Conservation (phyloP, 2,888 invertebrate species). For the Allacma fusca region DNA sequence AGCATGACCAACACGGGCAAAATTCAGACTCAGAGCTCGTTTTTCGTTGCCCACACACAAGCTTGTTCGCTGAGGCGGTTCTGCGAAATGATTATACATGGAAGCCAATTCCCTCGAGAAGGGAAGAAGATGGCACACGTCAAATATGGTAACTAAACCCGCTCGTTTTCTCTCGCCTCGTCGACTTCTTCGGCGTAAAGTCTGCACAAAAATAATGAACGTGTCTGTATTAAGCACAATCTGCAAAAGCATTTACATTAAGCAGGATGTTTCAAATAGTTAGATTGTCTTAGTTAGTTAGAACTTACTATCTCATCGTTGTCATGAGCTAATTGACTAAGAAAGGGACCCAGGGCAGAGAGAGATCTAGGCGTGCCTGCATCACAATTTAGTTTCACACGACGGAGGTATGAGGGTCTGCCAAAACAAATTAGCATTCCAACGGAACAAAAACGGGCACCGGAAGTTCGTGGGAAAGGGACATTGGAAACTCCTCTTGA, state of each 20-base stretch:
- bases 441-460: conserved; percentile 89
- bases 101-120: conserved; percentile 82
- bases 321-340: conserved; percentile 58
- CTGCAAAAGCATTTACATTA: too few relatives aligned
- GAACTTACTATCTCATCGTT: conserved; percentile 39
- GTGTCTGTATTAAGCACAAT: too few relatives aligned
- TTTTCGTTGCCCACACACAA: conserved; percentile 52
- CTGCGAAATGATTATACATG: conserved; percentile 69
- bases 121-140: conserved; percentile 77
- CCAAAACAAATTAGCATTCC: conserved; percentile 86
- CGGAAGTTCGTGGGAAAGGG: conserved; percentile 93
- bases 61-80: conserved; percentile 38
- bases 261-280: background rate
- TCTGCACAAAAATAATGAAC: conserved; percentile 9
- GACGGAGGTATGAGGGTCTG: conserved; percentile 73
- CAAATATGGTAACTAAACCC: conserved; percentile 75
- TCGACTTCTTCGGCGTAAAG: conserved; percentile 42
- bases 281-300: background rate
- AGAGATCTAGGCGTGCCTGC: conserved; percentile 82
- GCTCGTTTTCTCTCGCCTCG: conserved; percentile 65
- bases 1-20: conserved; percentile 46
- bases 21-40: conserved; percentile 48
- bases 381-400: conserved; percentile 71
- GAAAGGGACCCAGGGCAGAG: conserved; percentile 72
- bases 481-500: conserved; percentile 73